Base-by-base conservation (phyloP, 1,140 invertebrate species). In the Euwallacea similis region DNA sequence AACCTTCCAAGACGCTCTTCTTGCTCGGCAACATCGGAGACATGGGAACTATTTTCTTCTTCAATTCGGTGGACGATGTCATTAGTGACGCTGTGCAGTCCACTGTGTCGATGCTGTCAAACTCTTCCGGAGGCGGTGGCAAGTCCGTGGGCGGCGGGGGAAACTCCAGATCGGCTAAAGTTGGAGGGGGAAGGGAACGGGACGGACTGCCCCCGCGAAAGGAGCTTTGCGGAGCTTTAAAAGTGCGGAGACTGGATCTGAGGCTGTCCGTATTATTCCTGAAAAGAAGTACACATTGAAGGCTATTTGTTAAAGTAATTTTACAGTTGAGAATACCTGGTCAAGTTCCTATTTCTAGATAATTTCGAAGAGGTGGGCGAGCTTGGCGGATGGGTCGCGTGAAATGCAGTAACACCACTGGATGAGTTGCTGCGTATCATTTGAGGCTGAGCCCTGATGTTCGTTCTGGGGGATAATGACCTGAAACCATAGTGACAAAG, bases 401-500 rank as follows among this genome's bases (percentile, higher is more conserved):
- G 81, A 42, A 85, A 85, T 0, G 83, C 88, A 2, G 90, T 90
- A 7, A 91, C 91, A 7, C 91, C 91, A 33, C 91, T 90, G 0
- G 91, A 93, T 0, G 91, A 93, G 80, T 93, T 94, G 76, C 91
- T 93, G 3, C 91, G 85, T 13, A 92, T 93, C 92, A 94, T 94
- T 81, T 93, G 91, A 6, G 88, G 87, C 50, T 89, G 87, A 2
- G 86, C 85, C n/a, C 86, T 84, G 41, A 86, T 77, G 71, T 86
- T 87, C n/a, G 84, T 88, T 61, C 88, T 84, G 7, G 88, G 87
- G 2, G 88, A 82, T 33, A 81, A 71, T 21, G 79, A 81, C 16
- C 80, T 66, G 54, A 13, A 59, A 42, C 15, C 6, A 63, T 21
- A 11, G 7, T 33, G 21, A 33, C 21, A 33, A 33, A 33, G 6